Evolutionary conservation across 23 tunicate genomes (phyloP).

Genomic region (Halocynthia roretzi): DNA sequence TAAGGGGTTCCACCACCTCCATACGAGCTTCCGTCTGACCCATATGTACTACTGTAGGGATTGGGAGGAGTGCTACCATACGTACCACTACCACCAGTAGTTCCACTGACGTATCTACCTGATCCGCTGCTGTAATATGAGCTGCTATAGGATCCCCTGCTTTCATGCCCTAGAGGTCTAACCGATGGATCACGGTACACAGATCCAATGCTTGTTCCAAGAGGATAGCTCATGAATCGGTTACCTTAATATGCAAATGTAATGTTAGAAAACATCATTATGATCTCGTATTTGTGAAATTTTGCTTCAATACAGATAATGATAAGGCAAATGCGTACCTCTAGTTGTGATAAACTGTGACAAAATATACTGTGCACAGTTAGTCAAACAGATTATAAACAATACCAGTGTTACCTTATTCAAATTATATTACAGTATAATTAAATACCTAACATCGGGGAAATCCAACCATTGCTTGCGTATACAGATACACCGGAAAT

Average conservation of each 20-base stretch:
- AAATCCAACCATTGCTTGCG: too few species aligned
- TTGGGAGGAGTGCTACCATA: constrained; percentile 3
- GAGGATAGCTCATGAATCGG: constrained; percentile 2
- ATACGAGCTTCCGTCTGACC: background rate
- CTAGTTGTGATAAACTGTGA: background rate
- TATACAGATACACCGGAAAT: too few species aligned
- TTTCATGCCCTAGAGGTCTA: background rate
- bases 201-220: constrained; percentile 15
- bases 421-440: too few species aligned
- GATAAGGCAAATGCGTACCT: too few species aligned
- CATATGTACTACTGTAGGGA: background rate
- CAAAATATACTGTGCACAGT: too few species aligned
- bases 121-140: background rate
- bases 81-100: background rate
- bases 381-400: too few species aligned
- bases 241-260: constrained; percentile 9
- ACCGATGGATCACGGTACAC: constrained; percentile 12
- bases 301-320: too few species aligned
- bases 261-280: background rate
- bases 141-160: background rate
- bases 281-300: too few species aligned
- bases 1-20: constrained; percentile 3
- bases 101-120: background rate
- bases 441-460: too few species aligned
- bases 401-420: too few species aligned